Conservation (phyloP, 2,888 invertebrate genomes). For the Polyploca ridens region DNA sequence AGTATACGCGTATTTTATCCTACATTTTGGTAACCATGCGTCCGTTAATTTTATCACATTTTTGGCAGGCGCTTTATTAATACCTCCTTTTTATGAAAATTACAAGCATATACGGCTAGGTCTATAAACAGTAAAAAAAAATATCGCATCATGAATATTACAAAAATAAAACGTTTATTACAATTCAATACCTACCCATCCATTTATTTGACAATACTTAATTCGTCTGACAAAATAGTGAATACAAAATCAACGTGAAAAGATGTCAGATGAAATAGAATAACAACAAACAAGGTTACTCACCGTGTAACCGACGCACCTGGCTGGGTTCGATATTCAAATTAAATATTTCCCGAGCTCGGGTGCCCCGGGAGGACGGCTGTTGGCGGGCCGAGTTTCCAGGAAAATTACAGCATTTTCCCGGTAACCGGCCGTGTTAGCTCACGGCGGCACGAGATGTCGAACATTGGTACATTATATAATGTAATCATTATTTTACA, state of each 20-base stretch:
- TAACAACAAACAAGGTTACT: constrained; percentile 19
- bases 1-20: too few species aligned
- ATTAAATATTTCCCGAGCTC: constrained; percentile 45
- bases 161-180: too few species aligned
- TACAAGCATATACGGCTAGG: too few species aligned
- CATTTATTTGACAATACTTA: neutral
- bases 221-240: constrained; percentile 2
- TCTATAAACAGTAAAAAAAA: too few species aligned
- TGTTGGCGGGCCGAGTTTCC: constrained; percentile 35
- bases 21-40: too few species aligned
- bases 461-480: neutral
- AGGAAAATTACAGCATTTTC: constrained; percentile 40
- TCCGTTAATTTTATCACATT: neutral
- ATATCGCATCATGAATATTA: too few species aligned
- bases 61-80: neutral
- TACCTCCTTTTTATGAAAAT: too few species aligned
- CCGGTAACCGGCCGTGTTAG: constrained; percentile 22
- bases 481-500: neutral
- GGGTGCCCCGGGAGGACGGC: constrained; percentile 28
- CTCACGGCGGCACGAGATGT: constrained; percentile 7
- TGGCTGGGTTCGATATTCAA: constrained; percentile 28
- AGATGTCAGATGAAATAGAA: neutral
- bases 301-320: constrained; percentile 25
- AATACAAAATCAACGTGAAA: constrained; percentile 13
- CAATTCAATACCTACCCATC: neutral